Evolutionary conservation across 2,113 vertebrate species (phyloP), one percentile per base, ranked within the genome.

Genomic region (Dendrocopos noguchii): DNA sequence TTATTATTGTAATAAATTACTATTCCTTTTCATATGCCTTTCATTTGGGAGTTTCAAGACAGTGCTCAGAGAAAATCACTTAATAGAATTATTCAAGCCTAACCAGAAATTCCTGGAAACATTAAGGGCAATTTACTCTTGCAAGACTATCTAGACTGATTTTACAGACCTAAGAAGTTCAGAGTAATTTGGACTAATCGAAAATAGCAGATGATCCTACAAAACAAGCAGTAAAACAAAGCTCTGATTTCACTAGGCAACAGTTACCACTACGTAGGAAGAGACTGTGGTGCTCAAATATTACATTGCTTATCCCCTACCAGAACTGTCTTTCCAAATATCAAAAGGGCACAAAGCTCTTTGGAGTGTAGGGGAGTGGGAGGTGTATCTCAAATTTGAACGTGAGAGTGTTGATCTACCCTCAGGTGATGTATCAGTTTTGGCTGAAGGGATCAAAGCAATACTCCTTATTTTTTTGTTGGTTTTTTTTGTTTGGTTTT

Each of bases 1-100:
- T 60, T 71, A 57, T 61, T 67, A 42, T 56, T 56, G 56, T 71
- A 92, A 88, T 65, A 77, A 85, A 80, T 80, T 77, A 47, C 59
- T 74, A 85, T 20, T 93, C 19, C 75, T 94, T 94, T 91, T 86
- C 73, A 75, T 52, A 50, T 22, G 22, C 27, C 57, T 91, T 91
- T 91, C 46, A 76, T 70, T 90, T 72, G 21, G 15, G n/a, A 86
- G 21, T 67, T 91, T 78, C 31, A 72, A 61, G 73, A 60, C 8
- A 36, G 24, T 11, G 28, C 28, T 93, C 84, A 80, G 71, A 88
- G 60, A 83, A 95, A 88, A 83, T 22, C 36, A 67, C 70, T 68
- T 68, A 76, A 46, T 1, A 1, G n/a, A 88, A 61, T 86, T 53
- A 61, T 85, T 83, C 76, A 68, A 83, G 53, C 28, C 57, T 86